A percentile compares a stretch with the other conserved stretches of the same genome.
phyloP scores from a whole-genome alignment of 2,113 vertebrate species.

The Sinosuthora webbiana region DNA sequence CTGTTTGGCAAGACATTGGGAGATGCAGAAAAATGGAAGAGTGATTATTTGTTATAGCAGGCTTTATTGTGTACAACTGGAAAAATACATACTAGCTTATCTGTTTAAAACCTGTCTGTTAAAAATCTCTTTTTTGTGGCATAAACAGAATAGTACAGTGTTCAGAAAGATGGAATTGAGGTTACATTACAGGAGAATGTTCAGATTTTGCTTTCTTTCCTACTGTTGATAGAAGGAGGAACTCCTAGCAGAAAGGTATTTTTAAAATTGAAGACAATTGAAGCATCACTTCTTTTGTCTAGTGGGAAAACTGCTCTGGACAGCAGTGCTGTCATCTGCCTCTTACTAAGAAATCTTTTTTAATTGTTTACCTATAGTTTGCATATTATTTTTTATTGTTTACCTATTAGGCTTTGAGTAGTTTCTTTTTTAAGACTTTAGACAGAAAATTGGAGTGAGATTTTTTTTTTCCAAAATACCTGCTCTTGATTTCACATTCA shows the following conservation, averaged over 20 bases:
- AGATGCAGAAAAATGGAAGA: neutral
- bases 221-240: neutral
- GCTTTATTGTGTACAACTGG: neutral
- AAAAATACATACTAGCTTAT: neutral
- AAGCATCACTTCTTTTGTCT: neutral
- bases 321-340: neutral
- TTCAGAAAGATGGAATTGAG: neutral
- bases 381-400: neutral
- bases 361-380: neutral
- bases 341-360: neutral
- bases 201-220: neutral
- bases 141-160: neutral
- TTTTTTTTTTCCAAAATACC: neutral
- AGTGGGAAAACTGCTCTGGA: neutral
- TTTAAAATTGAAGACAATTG: neutral
- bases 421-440: neutral
- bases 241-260: neutral
- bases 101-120: neutral
- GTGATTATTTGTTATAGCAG: neutral
- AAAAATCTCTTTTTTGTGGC: neutral
- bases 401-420: neutral
- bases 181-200: neutral
- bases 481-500: neutral
- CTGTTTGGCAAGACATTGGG: neutral
- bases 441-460: neutral